Conservation (phyloP, 2,113 vertebrate species). For the Malaclemys terrapin region DNA sequence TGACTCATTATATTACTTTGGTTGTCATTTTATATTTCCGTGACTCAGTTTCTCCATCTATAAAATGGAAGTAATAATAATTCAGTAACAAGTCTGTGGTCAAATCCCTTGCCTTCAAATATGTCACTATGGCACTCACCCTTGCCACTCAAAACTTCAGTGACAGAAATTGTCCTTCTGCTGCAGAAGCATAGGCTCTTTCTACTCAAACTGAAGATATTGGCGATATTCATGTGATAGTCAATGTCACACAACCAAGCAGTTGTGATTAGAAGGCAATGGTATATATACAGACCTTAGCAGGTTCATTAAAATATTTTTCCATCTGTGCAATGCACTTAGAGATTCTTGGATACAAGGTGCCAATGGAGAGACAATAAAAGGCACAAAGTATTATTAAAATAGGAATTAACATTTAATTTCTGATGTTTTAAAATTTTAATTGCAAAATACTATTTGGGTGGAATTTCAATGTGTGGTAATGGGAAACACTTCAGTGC, state of each 20-base stretch:
- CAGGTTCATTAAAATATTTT: neutral
- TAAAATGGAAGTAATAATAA: neutral
- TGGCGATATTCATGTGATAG: neutral
- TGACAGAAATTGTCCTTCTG: neutral
- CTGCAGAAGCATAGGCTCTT: neutral
- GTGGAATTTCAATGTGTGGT: neutral
- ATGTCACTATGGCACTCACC: neutral
- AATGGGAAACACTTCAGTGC: neutral
- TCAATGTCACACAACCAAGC: neutral
- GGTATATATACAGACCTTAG: neutral
- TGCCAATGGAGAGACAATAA: neutral
- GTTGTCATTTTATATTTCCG: neutral
- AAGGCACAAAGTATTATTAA: neutral
- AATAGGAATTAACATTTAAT: slow-evolving; percentile 3
- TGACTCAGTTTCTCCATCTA: neutral
- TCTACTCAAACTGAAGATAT: neutral
- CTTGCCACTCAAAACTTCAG: neutral
- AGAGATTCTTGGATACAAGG: neutral
- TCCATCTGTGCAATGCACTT: neutral
- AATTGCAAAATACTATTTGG: neutral
- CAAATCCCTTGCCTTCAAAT: neutral
- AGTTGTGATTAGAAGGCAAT: neutral
- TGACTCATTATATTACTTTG: neutral
- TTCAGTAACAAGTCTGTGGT: neutral
- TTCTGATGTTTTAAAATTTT: rapidly evolving